Conservation (phyloP, 2,113 vertebrate species). For the Haliaeetus leucogaster region DNA sequence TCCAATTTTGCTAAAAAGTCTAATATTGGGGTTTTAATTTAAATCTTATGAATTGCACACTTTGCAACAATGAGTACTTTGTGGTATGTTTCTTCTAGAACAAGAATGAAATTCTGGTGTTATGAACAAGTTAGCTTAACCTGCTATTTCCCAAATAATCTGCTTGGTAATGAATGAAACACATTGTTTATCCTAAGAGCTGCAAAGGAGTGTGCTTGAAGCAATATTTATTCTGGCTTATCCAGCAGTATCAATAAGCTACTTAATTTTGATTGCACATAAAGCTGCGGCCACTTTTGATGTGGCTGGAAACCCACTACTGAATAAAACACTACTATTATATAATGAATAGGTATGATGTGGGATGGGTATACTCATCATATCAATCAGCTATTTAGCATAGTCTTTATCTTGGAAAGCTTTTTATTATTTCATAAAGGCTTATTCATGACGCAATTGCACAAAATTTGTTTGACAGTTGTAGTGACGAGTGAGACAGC, state of each 20-base stretch:
- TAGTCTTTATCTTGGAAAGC: neutral
- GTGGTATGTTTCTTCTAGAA: neutral
- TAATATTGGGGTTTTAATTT: neutral
- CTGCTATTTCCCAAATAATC: neutral
- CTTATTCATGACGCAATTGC: neutral
- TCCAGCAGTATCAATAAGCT: neutral
- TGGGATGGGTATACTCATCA: neutral
- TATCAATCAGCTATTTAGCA: neutral
- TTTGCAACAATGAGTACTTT: neutral
- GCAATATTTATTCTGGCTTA: slow-evolving; percentile 30
- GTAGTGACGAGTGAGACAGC: neutral
- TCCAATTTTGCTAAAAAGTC: neutral
- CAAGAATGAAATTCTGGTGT: neutral
- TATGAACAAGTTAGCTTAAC: neutral
- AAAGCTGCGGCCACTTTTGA: neutral
- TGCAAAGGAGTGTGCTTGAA: slow-evolving; percentile 11
- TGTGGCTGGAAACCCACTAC: slow-evolving; percentile 2
- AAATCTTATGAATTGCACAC: neutral
- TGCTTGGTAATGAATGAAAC: neutral
- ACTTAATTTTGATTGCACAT: slow-evolving; percentile 1
- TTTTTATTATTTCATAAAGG: neutral
- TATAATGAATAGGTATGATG: neutral
- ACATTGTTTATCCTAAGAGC: neutral
- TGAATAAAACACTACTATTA: neutral
- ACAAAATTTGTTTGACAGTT: neutral